These are phyloP conservation scores for Aphaenogaster rudis DNA, from an alignment of 1,140 invertebrate species.

Conservation along the genomic window DNA sequence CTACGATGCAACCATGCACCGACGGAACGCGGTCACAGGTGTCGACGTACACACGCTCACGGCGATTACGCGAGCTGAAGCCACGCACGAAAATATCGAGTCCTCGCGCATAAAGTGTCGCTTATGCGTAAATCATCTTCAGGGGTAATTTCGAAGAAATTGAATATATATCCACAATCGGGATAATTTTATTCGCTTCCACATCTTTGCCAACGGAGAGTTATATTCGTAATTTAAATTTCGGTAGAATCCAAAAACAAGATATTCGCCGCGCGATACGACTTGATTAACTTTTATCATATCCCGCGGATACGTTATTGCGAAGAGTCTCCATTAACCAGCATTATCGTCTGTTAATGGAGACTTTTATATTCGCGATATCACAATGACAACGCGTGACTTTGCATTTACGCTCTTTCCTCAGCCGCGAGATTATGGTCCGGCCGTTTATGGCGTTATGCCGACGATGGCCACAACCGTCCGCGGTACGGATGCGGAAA, in stretches of 20 bases:
- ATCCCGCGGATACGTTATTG: background rate
- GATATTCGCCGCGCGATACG: no score
- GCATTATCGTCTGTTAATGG: constrained; percentile 24
- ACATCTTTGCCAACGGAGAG: background rate
- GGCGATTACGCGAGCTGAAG: background rate
- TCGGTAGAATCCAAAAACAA: background rate
- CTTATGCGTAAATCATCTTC: background rate
- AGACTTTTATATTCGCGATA: constrained; percentile 16
- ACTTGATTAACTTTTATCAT: background rate
- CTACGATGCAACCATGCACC: constrained; percentile 2
- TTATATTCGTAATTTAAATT: constrained; percentile 32
- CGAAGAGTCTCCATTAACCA: constrained; percentile 3
- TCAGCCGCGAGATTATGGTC: background rate
- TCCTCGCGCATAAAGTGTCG: background rate
- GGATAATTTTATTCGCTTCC: background rate
- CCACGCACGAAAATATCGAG: constrained; percentile 11
- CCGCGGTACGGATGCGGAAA: constrained; percentile 17
- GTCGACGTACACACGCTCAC: background rate
- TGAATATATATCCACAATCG: no score
- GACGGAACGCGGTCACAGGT: constrained; percentile 72
- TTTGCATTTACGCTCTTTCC: constrained; percentile 40
- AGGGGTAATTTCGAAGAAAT: background rate
- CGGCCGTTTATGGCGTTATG: constrained; percentile 34
- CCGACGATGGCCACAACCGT: background rate
- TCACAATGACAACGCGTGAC: constrained; percentile 17